Evolutionary conservation across 2,888 invertebrate genomes (phyloP).

Genomic region (Thelaira solivaga): DNA sequence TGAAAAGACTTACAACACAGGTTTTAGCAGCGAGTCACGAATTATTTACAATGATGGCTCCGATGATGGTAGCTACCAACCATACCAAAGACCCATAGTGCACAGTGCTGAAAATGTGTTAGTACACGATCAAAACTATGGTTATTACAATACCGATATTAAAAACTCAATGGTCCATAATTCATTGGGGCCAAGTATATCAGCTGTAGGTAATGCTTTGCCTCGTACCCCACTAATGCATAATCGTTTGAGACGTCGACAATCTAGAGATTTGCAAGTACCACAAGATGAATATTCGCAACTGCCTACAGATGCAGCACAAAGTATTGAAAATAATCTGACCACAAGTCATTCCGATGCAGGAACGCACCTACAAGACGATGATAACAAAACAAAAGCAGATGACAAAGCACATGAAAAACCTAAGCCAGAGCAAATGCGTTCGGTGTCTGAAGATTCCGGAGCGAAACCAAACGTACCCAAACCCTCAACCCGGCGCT

Average conservation of each 20-base stretch:
- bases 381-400: neutral
- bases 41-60: constrained; percentile 73
- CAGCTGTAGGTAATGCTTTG: constrained; percentile 65
- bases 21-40: constrained; percentile 74
- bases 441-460: constrained; percentile 76
- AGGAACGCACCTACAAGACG: constrained; percentile 49
- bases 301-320: constrained; percentile 36
- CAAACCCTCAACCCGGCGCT: constrained; percentile 75
- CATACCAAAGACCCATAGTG: constrained; percentile 67
- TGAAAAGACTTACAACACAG: constrained; percentile 72
- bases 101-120: constrained; percentile 73
- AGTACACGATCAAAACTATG: constrained; percentile 62
- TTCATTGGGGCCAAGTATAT: constrained; percentile 45
- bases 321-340: constrained; percentile 59
- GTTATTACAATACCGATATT: constrained; percentile 65
- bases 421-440: constrained; percentile 75
- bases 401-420: constrained; percentile 62
- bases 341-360: constrained; percentile 12
- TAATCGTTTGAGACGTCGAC: constrained; percentile 71
- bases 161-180: constrained; percentile 56
- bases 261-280: constrained; percentile 70
- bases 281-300: constrained; percentile 69
- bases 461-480: constrained; percentile 70
- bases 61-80: constrained; percentile 67
- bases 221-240: constrained; percentile 73